phyloP scores from a whole-genome alignment of 2,113 vertebrate species.

The Nestor notabilis region DNA sequence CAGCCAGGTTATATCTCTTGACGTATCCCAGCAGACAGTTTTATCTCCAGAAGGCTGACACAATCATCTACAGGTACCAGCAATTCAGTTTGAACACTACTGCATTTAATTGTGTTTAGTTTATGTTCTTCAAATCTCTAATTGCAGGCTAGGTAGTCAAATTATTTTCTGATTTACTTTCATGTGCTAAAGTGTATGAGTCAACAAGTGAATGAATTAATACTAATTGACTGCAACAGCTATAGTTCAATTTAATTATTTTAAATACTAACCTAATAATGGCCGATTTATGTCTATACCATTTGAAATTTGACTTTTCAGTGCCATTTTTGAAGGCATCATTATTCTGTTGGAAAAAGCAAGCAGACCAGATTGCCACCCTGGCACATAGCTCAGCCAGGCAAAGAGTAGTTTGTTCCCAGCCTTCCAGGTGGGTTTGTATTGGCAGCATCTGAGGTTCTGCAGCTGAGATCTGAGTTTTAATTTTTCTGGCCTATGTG shows the following conservation, averaged over 20 bases:
- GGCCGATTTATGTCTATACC: background rate
- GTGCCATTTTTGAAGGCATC: background rate
- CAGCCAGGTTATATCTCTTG: background rate
- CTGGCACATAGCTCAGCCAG: background rate
- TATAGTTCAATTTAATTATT: constrained; percentile 45
- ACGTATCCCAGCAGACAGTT: background rate
- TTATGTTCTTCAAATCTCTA: constrained; percentile 26
- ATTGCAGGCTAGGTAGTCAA: constrained; percentile 17
- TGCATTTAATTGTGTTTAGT: constrained; percentile 8
- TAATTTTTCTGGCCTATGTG: background rate
- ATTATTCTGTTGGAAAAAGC: background rate
- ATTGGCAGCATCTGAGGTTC: background rate
- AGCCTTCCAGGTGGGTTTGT: background rate
- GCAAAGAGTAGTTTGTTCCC: background rate
- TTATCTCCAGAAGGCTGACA: background rate
- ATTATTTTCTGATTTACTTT: constrained; percentile 60
- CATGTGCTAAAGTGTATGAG: constrained; percentile 27
- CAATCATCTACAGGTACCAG: background rate
- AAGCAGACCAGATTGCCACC: background rate
- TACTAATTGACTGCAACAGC: constrained; percentile 38
- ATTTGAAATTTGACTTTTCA: constrained; percentile 5
- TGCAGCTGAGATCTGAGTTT: background rate
- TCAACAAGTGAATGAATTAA: constrained; percentile 52
- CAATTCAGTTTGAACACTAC: background rate
- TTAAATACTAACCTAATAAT: constrained; percentile 36